Base-by-base conservation (phyloP, 2,797 vertebrate genomes). In the Pelobates cultripes region DNA sequence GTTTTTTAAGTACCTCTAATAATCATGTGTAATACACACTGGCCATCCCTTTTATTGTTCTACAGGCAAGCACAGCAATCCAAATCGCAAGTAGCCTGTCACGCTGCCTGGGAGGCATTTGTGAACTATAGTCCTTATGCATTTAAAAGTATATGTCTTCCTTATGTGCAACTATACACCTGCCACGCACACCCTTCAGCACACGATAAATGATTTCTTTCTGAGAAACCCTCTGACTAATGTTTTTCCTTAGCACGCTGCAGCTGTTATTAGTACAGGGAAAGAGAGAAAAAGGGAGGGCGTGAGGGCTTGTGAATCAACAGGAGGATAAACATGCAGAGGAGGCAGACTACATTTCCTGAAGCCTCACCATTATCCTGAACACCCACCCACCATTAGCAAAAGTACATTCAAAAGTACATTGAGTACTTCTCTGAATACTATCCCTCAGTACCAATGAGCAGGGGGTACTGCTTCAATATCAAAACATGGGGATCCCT, bases 241-340 rank as follows among this genome's bases (percentile, higher is more conserved):
- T 84, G 82, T 72, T 83, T 78, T 80, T 84, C 78, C 77, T 70
- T 88, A 87, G 88, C 83, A 85, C 86, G 67, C 74, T 85, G 84
- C 85, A 87, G 74, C 81, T 86, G 86, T 82, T 69, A 82, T 71
- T 71, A 64, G 51, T 51, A n/a, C 73, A 51, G 51, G 47, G 17
- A 67, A 75, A 41, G 53, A 66, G 41, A 75, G 55, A 43, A 44
- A 68, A 63, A 66, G 70, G 69, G 68, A 78, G 79, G 68, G 71
- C 44, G 81, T n/a, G 74, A 43, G 63, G 77, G 66, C 70, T 43
- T 76, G 51, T 69, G 77, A 83, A 83, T 83, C 77, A 83, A 78
- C 82, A 83, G 82, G 82, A 84, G 82, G 82, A 84, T 84, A 79
- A 84, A 84, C 77, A 83, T 61, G 77, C 77, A 79, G 77, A 75